Evolutionary conservation across 2,888 invertebrate species (phyloP).

Genomic region (Rhyacophila evoluta): DNA sequence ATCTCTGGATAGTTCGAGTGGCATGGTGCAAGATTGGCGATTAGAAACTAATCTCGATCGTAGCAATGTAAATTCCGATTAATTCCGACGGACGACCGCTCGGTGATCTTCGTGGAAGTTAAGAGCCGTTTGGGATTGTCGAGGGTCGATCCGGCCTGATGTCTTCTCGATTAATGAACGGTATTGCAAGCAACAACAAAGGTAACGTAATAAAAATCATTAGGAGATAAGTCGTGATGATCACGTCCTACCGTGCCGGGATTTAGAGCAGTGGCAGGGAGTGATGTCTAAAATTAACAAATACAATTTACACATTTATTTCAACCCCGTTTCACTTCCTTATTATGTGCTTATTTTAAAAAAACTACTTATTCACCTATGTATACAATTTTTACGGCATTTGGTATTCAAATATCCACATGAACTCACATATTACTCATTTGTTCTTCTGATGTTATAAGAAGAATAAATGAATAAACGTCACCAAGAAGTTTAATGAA

Average conservation of each 20-base stretch:
- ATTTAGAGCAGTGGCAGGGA: neutral
- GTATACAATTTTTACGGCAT: too few species aligned
- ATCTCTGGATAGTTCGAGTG: too few species aligned
- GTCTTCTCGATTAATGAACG: neutral
- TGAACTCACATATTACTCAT: too few species aligned
- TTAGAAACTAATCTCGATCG: conserved; percentile 37
- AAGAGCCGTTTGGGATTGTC: neutral
- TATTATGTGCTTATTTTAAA: too few species aligned
- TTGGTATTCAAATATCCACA: too few species aligned
- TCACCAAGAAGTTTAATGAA: too few species aligned
- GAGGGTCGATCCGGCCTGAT: neutral
- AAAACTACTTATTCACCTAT: too few species aligned
- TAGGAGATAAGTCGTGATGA: neutral
- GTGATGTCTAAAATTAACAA: neutral
- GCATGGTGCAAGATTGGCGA: conserved; percentile 34
- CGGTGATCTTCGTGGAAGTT: neutral
- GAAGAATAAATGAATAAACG: too few species aligned
- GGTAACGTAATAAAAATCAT: conserved; percentile 14
- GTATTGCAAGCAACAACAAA: neutral
- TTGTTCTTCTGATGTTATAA: too few species aligned
- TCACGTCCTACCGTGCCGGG: neutral
- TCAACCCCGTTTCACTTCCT: too few species aligned
- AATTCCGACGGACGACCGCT: neutral
- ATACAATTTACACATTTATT: too few species aligned
- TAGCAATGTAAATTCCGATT: conserved; percentile 1